Conservation (phyloP, 2,113 vertebrate genomes). For the Caloenas nicobarica region DNA sequence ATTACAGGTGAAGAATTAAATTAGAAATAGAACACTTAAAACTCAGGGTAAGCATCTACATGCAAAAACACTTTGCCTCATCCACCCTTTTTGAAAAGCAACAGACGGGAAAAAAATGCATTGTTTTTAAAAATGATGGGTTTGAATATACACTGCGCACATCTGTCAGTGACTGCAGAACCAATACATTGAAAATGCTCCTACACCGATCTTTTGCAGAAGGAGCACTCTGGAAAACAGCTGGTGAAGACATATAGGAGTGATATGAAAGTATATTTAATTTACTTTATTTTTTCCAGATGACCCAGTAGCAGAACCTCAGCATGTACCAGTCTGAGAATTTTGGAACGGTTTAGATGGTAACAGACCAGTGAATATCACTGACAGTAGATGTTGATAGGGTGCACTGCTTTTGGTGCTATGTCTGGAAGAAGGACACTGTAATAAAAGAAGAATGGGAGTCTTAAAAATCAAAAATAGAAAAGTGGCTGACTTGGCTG, state of each 20-base stretch:
- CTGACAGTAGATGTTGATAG: conserved; percentile 25
- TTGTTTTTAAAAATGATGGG: not conserved
- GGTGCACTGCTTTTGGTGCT: conserved; percentile 9
- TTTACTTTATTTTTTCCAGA: conserved; percentile 63
- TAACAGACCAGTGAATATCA: conserved; percentile 4
- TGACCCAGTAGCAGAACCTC: conserved; percentile 59
- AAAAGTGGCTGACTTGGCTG: not conserved
- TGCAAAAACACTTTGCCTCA: not conserved
- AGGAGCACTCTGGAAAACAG: conserved; percentile 29
- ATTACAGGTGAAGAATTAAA: not conserved
- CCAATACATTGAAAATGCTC: not conserved
- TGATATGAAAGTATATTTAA: conserved; percentile 40
- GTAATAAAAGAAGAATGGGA: conserved; percentile 6
- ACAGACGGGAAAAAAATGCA: not conserved
- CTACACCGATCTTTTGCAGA: not conserved
- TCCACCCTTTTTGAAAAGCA: not conserved
- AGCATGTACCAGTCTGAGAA: conserved; percentile 64
- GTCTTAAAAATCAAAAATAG: conserved; percentile 23
- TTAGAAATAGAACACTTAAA: not conserved
- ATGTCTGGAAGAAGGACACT: not conserved
- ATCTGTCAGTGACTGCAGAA: not conserved
- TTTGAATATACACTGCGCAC: not conserved
- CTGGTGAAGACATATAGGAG: conserved; percentile 8
- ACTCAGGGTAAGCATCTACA: not conserved
- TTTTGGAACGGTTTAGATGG: conserved; percentile 40